Base-by-base conservation (phyloP, 1,140 invertebrate genomes). In the Pseudoatta argentina region DNA sequence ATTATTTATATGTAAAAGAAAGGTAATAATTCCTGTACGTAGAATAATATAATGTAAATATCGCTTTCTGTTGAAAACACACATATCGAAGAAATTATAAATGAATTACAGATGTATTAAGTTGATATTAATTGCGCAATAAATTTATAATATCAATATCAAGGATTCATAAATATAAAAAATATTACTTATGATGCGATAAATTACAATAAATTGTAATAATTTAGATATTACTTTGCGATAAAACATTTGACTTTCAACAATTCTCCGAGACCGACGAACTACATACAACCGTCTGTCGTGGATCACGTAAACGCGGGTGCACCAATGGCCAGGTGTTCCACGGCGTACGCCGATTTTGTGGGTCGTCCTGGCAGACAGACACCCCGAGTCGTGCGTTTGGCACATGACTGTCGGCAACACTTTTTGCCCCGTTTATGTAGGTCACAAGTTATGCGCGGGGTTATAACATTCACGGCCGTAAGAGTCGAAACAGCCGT, bases 301-400 rank as follows among this genome's bases (percentile, higher is more conserved):
- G 81, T 55, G 85, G 76, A 71, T 86, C 89, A 66, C 87, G 79
- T 85, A 51, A 72, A 89, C 71, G 82, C 44, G 71, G 64, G 55
- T 79, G 73, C 79, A 63, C 44, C 57, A 63, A 59, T 27, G 71
- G 88, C 91, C 91, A 92, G 92, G 92, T 92, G 92, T 88, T 88
- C 27, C 75, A 48, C 14, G 69, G 75, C 51, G 81, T 73, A 87
- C 86, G 79, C 78, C 85, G 90, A 87, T 89, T 92, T 92, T 91
- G 86, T 92, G 89, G 90, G 88, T 91, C 92, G 89, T 91, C 88
- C 89, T 85, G 88, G 72, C 88, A 87, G 76, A 79, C 91, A 86
- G 87, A 92, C 89, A 92, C 79, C 88, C 91, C 86, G 83, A 90
- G 86, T 88, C 85, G 66, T 85, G 78, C 55, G 88, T 89, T 89